These are phyloP conservation scores for Diachasma alloeum DNA, from an alignment of 1,140 invertebrate species.

Conservation along the genomic window DNA sequence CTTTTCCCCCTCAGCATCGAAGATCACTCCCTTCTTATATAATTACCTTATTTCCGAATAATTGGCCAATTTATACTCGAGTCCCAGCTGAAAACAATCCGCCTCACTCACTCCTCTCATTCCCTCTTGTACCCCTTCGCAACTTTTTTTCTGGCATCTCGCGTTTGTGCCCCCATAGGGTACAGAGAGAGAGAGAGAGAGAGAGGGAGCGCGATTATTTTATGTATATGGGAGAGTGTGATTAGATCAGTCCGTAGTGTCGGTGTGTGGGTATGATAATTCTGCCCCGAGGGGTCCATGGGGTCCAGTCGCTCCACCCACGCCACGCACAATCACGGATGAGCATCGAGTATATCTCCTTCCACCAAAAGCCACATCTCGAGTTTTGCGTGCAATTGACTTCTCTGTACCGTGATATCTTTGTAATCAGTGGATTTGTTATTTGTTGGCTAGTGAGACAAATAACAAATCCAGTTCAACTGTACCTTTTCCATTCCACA, in stretches of 20 bases:
- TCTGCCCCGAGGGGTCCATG: conserved; percentile 61
- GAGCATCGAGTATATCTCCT: neutral
- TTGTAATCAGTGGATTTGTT: too few species aligned
- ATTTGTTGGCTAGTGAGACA: too few species aligned
- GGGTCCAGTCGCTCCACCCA: conserved; percentile 59
- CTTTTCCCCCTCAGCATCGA: conserved; percentile 40
- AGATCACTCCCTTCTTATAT: conserved; percentile 65
- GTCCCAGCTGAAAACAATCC: conserved; percentile 66
- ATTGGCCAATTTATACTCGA: conserved; percentile 67
- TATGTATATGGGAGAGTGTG: conserved; percentile 64
- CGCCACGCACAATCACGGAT: conserved; percentile 53
- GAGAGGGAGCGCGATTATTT: conserved; percentile 61
- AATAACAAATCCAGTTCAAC: too few species aligned
- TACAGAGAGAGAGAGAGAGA: conserved; percentile 55
- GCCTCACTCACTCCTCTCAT: conserved; percentile 35
- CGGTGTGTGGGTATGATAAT: conserved; percentile 63
- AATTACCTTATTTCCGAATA: conserved; percentile 67
- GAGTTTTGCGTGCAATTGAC: neutral
- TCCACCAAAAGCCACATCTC: conserved; percentile 31
- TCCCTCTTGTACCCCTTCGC: conserved; percentile 27
- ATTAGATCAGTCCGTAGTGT: conserved; percentile 59
- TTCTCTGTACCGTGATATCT: neutral
- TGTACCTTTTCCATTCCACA: too few species aligned
- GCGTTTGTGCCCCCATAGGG: conserved; percentile 54
- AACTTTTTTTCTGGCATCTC: conserved; percentile 15